These are phyloP conservation scores for Mythimna ferrago DNA, from an alignment of 2,888 invertebrate species.

Conservation along the genomic window DNA sequence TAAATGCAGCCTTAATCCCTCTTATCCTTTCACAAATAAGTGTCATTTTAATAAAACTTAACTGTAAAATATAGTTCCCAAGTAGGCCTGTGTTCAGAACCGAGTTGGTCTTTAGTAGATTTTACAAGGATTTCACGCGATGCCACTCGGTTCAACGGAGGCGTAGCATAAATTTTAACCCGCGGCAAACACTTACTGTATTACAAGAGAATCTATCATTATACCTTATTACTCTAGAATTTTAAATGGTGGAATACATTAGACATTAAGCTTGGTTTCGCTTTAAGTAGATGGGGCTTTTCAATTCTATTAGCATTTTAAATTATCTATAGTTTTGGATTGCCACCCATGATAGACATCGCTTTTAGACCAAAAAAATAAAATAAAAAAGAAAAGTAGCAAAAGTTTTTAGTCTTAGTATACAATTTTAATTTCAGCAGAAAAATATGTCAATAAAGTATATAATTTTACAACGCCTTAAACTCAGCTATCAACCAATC, in stretches of 20 bases:
- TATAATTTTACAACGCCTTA: background rate
- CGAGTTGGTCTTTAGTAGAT: slow-evolving; percentile 79
- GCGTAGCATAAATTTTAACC: slow-evolving; percentile 71
- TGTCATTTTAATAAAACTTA: slow-evolving; percentile 59
- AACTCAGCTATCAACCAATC: slow-evolving; percentile 12
- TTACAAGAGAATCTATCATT: slow-evolving; percentile 71
- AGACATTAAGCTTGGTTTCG: slow-evolving; percentile 22
- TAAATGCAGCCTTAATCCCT: slow-evolving; percentile 60
- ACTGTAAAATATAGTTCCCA: slow-evolving; percentile 21
- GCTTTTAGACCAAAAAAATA: background rate
- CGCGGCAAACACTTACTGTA: slow-evolving; percentile 64
- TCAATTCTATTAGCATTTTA: slow-evolving; percentile 43
- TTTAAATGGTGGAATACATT: slow-evolving; percentile 46
- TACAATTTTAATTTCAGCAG: background rate
- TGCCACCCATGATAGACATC: background rate
- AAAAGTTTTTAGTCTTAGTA: background rate
- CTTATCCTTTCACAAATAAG: slow-evolving; percentile 68
- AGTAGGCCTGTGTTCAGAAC: slow-evolving; percentile 68
- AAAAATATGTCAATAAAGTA: background rate
- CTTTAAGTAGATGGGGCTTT: slow-evolving; percentile 31
- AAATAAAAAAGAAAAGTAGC: no score
- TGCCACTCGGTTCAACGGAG: slow-evolving; percentile 73
- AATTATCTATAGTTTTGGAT: slow-evolving; percentile 17
- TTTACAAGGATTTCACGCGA: slow-evolving; percentile 83
- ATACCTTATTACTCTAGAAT: slow-evolving; percentile 62